Conservation (phyloP, 1,140 invertebrate species). For the Plutomurus gul region DNA sequence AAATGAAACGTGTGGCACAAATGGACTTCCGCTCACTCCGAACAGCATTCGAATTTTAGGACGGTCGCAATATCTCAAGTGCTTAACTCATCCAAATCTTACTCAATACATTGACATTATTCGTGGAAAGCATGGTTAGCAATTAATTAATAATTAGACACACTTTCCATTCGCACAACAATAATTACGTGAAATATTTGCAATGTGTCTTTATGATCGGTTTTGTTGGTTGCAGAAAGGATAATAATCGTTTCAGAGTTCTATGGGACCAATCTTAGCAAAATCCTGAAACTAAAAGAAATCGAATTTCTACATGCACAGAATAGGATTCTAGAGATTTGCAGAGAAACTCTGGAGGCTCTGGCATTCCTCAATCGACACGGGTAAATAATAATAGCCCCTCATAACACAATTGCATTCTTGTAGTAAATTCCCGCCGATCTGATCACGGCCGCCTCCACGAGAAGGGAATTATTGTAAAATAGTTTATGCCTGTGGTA, state of each 20-base stretch:
- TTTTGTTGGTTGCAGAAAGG: constrained; percentile 71
- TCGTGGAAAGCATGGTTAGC: constrained; percentile 89
- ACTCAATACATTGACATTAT: constrained; percentile 89
- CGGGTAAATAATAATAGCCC: too few species aligned
- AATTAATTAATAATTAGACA: constrained; percentile 36
- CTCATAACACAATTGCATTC: too few species aligned
- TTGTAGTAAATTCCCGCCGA: too few species aligned
- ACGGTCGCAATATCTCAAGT: constrained; percentile 80
- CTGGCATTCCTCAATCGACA: constrained; percentile 74
- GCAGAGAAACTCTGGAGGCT: constrained; percentile 72
- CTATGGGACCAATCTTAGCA: constrained; percentile 67
- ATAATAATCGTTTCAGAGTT: constrained; percentile 88
- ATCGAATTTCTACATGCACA: constrained; percentile 54
- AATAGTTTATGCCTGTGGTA: too few species aligned
- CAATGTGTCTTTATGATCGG: background rate
- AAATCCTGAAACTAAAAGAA: constrained; percentile 55
- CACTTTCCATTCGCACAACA: constrained; percentile 37
- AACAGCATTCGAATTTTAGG: constrained; percentile 95
- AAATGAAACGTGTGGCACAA: constrained; percentile 89
- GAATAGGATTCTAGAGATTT: constrained; percentile 64
- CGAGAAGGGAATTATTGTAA: too few species aligned
- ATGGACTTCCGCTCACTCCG: constrained; percentile 91
- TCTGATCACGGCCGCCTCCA: too few species aligned
- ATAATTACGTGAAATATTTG: background rate
- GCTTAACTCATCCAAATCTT: constrained; percentile 77